Evolutionary conservation across 2,888 invertebrate genomes (phyloP), one percentile per base, ranked within the genome.

Genomic region (Branchipolynoe longqiensis): DNA sequence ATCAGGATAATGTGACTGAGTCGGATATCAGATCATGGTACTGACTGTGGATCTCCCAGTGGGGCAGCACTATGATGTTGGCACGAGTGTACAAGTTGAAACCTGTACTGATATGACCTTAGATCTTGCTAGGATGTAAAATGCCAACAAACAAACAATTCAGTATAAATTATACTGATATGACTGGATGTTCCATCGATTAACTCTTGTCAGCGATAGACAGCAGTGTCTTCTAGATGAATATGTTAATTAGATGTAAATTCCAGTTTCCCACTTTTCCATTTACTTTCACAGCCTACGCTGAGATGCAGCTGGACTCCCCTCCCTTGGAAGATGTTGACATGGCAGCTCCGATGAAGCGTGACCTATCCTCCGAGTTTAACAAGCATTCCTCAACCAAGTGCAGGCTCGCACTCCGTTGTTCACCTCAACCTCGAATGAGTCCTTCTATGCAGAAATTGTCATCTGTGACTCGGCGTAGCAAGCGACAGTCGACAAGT

Each of bases 291-390:
- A 38, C 73, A 74, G 74, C 14, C 33, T 25, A 36, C 36, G 3
- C 8, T 4, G 38, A 74, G 22, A 41, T 74, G 74, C 38, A 74
- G 74, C 38, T 22, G n/a, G 74, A 25, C 25, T 74, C 41, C 38
- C 40, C 38, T 3, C 38, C 74, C 22, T 25, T 41, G 41, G 81
- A 81, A 41, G 81, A 81, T 12, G 81, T 81, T 1, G 81, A 81
- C 12, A 81, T 81, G 81, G 54, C 81, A 28, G 81, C 48, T 6
- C n/a, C 22, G 12, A 48, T 54, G 54, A 81, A 81, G 40, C 81
- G 81, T 1, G 56, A 56, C 31, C 81, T 81, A 25, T 18, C 12
- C 18, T 48, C 48, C 1, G 81, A 81, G 40, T 81, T 81, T 28
- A 33, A 81, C 48, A 14, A 18, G 12, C 81, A 81, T 12, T 18